Evolutionary conservation across 2,797 vertebrate species (phyloP).

Genomic region (Phrynocephalus vlangalii): DNA sequence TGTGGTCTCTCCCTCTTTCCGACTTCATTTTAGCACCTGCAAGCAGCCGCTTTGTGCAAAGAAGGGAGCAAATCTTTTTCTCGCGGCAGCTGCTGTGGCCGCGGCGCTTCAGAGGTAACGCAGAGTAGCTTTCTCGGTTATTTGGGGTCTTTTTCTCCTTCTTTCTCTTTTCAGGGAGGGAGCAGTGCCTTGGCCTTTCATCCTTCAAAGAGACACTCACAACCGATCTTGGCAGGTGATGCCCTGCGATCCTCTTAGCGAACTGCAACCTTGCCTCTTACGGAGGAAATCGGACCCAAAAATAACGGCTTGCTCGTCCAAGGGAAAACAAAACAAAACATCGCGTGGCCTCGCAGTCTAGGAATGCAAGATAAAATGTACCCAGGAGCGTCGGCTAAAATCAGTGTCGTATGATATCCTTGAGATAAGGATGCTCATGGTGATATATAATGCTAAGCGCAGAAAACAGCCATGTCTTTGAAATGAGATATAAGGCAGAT

Average conservation of each 20-base stretch:
- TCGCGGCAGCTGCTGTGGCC: neutral
- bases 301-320: neutral
- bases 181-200: neutral
- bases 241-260: neutral
- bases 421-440: neutral
- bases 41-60: neutral
- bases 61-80: neutral
- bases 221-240: neutral
- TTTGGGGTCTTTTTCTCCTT: neutral
- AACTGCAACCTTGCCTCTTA: neutral
- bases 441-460: too few species aligned
- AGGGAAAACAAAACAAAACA: too few species aligned
- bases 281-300: neutral
- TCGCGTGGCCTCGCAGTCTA: neutral
- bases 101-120: neutral
- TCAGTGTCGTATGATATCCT: neutral
- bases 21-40: neutral
- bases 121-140: neutral
- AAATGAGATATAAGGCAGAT: neutral
- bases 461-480: too few species aligned
- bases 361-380: neutral
- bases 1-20: neutral
- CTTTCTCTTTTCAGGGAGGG: neutral
- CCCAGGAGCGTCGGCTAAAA: too few species aligned
- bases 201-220: neutral